Conservation (phyloP, 2,888 invertebrate species). For the Oeneis ivallda region DNA sequence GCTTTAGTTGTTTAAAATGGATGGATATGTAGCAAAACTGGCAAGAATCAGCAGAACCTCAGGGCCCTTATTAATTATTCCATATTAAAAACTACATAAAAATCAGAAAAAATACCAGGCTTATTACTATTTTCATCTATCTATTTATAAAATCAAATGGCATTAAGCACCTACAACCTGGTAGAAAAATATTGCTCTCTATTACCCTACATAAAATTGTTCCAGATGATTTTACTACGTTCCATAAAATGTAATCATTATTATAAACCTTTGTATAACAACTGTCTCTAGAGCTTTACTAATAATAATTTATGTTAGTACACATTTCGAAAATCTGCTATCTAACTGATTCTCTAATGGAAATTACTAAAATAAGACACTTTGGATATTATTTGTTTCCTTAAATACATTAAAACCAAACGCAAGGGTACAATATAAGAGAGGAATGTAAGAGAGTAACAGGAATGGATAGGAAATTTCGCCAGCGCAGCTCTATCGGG, state of each 20-base stretch:
- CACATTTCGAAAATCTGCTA: slow-evolving; percentile 76
- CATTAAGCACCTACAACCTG: slow-evolving; percentile 74
- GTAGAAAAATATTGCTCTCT: slow-evolving; percentile 73
- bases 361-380: slow-evolving; percentile 80
- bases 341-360: slow-evolving; percentile 75
- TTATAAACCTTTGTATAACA: slow-evolving; percentile 55
- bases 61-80: slow-evolving; percentile 53
- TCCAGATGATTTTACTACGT: slow-evolving; percentile 62
- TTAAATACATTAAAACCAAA: slow-evolving; percentile 60
- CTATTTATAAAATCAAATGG: slow-evolving; percentile 66
- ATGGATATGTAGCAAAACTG: slow-evolving; percentile 75
- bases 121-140: slow-evolving; percentile 63
- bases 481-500: slow-evolving; percentile 35
- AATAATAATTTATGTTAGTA: slow-evolving; percentile 60
- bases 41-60: slow-evolving; percentile 70
- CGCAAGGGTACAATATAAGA: slow-evolving; percentile 57
- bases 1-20: slow-evolving; percentile 68
- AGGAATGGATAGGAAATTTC: slow-evolving; percentile 62
- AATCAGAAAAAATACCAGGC: slow-evolving; percentile 69
- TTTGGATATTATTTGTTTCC: slow-evolving; percentile 74
- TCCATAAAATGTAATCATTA: slow-evolving; percentile 53
- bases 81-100: slow-evolving; percentile 67
- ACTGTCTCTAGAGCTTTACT: slow-evolving; percentile 64
- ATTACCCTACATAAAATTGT: slow-evolving; percentile 74
- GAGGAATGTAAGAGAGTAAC: slow-evolving; percentile 69